Base-by-base conservation (phyloP, 2,797 vertebrate genomes). In the Muscicapa comitata region DNA sequence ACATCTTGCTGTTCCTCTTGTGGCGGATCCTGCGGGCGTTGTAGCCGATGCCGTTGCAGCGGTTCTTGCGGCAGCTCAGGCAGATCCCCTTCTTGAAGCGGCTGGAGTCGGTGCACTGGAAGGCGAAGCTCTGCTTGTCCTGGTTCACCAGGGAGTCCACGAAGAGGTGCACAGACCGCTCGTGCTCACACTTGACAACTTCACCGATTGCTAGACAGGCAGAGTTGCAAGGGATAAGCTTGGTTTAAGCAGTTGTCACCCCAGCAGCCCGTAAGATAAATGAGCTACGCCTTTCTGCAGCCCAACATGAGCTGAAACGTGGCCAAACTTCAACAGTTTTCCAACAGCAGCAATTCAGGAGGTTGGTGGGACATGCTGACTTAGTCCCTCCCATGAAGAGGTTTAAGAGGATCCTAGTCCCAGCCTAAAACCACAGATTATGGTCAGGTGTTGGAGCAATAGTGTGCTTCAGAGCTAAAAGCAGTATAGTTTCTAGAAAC, bases 51-150 rank as follows among this genome's bases (percentile, higher is more conserved):
- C 98, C 98, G 37, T 98, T 99, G 97, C 99, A 99, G 63, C 99
- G 99, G 94, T 99, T 99, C 94, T 99, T 99, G 73, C 99, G 98
- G 97, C 99, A 99, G 97, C 99, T 99, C 96, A 99, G 98, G 94
- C 99, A 99, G 97, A 99, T 99, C 3, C 99, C 99, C 90, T 99
- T 99, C 96, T 99, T 99, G 97, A 99, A 99, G 78, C 99, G 99
- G 8, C 97, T 98, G 1, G 99, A 98, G 14, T 98, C 98, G 0
- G 98, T 98, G 92, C 99, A 99, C 88, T 99, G 99, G 94, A 98
- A 99, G 0, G 99, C 99, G 7, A 98, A 99, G 97, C 99, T 99
- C 35, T 98, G 97, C 80, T 99, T 98, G 38, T 99, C 98, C 85
- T 98, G 98, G 96, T 98, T 99, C 97, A 99, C 98, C 31, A 99